A percentile compares a stretch with the other conserved stretches of the same genome.
These are phyloP conservation scores for Hydrophis major DNA, from an alignment of 2,797 vertebrate species.

Conservation along the genomic window DNA sequence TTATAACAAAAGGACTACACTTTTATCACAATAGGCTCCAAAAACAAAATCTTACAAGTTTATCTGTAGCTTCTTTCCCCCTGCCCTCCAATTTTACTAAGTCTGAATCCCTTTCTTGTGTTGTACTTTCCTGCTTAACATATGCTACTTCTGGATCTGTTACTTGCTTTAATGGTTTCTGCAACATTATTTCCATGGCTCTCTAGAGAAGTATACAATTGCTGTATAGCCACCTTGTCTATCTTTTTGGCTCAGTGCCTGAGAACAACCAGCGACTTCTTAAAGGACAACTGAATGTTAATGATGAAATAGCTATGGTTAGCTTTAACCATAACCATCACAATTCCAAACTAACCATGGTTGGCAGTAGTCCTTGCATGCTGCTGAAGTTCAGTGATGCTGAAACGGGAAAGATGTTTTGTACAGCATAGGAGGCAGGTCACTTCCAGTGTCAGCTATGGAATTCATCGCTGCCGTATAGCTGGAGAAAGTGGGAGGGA, in stretches of 20 bases:
- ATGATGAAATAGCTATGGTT: not conserved
- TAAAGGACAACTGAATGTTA: not conserved
- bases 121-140: not conserved
- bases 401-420: not conserved
- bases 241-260: not conserved
- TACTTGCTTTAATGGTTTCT: not conserved
- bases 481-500: too few species aligned
- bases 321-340: not conserved
- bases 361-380: too few species aligned
- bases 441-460: not conserved
- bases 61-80: not conserved
- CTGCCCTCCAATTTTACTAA: not conserved
- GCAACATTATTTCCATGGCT: not conserved
- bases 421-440: not conserved
- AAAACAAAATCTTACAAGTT: not conserved
- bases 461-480: too few species aligned
- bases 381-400: not conserved
- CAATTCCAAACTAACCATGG: not conserved
- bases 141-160: not conserved
- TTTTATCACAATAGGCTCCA: not conserved
- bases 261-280: not conserved
- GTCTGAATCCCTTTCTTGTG: not conserved
- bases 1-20: not conserved
- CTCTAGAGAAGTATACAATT: not conserved
- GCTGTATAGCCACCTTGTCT: not conserved